Evolutionary conservation across 2,888 invertebrate genomes (phyloP), one percentile per base, ranked within the genome.

Genomic region (Theretra japonica): DNA sequence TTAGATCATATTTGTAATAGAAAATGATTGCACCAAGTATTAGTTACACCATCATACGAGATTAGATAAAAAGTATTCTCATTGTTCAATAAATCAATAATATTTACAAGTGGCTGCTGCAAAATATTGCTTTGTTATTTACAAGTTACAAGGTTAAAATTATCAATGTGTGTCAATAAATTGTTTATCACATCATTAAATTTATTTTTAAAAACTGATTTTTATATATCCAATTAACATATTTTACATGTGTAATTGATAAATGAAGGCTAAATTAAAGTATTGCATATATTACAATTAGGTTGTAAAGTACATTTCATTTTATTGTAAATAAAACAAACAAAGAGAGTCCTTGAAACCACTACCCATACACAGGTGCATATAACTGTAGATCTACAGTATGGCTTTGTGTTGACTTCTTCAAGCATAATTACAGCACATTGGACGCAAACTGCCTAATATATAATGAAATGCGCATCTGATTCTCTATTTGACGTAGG

Each of bases 291-390:
- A 53, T 25, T 50, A 50, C 25, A 28, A 8, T 23, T 68, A 4
- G n/a, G 8, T 23, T 0, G 28, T 33, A 23, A 33, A n/a, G 7
- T 69, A 33, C 8, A 19, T 53, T 62, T 30, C 17, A 21, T 53
- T 62, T 30, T 7, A 21, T 53, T 19, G 60, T 30, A 71, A 73
- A 70, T 73, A 72, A 73, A 77, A 81, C 73, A 82, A 84, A 86
- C 83, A 83, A 87, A 86, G 83, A 79, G 82, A 81, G 79, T 79
- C 86, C 86, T 86, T 87, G 86, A 81, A 73, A 74, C 74, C 72
- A 70, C 68, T 73, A 74, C 69, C 74, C 65, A 75, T 57, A 74
- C 23, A 75, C n/a, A 70, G 70, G 28, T 30, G 69, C 72, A 50
- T 62, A 72, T 75, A 73, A 72, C 68, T 75, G 70, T 70, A 69